Evolutionary conservation across 2,113 vertebrate species (phyloP), one percentile per base, ranked within the genome.

Genomic region (Xyrauchen texanus): DNA sequence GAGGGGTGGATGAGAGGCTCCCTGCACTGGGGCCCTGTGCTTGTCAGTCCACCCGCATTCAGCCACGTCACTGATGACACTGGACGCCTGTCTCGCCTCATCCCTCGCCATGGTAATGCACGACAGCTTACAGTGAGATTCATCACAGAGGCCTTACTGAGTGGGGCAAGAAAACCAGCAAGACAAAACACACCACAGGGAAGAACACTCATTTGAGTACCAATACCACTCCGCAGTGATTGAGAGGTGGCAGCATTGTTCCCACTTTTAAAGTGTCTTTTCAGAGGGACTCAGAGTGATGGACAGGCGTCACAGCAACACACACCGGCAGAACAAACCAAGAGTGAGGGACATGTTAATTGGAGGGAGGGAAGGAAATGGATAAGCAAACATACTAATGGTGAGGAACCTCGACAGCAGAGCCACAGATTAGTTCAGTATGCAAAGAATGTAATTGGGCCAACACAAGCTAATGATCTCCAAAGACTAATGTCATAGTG

Each of bases 361-460:
- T 80, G 84, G 77, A 84, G 86, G 85, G 81, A 88, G 81, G 84
- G 86, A 86, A 84, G 82, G 77, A 85, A 86, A 81, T 82, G 78
- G 78, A 78, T 85, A 86, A 86, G 85, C 82, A 87, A 89, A 89
- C 84, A 83, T 79, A 81, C 62, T 84, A 85, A 82, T 76, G 82
- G 81, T 78, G 82, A 79, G 81, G 78, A 78, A 77, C 81, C 76
- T 83, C 80, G 86, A 88, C 85, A 83, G 77, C 52, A 80, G 63
- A 88, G 85, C 67, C 68, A 63, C 81, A 83, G 82, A 80, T 83
- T 76, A 82, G 71, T 75, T 67, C 71, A 78, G 82, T 81, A 85
- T 84, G 78, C 83, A 79, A 76, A 74, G 84, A 84, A 87, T 87
- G 84, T 71, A 83, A 85, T 85, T 85, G 84, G 82, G 75, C 73